These are phyloP conservation scores for Pristionchus entomophagus DNA, from an alignment of 2,888 invertebrate genomes.

Conservation along the genomic window DNA sequence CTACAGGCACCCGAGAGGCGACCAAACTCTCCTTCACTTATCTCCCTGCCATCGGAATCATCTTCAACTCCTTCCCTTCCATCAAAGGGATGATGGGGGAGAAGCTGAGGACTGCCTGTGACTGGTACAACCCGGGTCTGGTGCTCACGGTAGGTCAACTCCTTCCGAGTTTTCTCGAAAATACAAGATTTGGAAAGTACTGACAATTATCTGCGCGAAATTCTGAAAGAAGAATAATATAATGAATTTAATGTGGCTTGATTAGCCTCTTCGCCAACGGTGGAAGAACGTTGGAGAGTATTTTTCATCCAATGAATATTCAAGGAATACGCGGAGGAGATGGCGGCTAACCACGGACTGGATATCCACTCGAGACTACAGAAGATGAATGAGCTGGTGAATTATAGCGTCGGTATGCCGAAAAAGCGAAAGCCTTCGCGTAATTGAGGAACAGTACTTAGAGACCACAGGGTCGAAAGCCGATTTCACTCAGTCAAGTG, in stretches of 20 bases:
- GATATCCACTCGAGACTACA: conserved; percentile 21
- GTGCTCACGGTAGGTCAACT: background rate
- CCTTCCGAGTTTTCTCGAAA: too few species aligned
- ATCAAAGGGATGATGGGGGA: conserved; percentile 14
- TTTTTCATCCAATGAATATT: background rate
- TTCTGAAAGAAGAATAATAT: too few species aligned
- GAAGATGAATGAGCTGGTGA: conserved; percentile 39
- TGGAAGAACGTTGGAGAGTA: too few species aligned
- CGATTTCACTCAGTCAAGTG: too few species aligned
- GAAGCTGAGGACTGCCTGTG: conserved; percentile 36
- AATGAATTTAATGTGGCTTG: too few species aligned
- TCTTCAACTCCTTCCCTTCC: conserved; percentile 28
- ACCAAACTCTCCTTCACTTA: conserved; percentile 37
- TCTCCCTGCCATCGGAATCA: conserved; percentile 27
- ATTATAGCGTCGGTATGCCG: too few species aligned
- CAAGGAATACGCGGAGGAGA: conserved; percentile 43
- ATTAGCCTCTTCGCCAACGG: too few species aligned
- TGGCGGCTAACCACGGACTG: conserved; percentile 29
- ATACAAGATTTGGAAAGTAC: too few species aligned
- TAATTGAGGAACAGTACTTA: too few species aligned
- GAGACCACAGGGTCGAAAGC: too few species aligned
- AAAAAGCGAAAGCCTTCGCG: too few species aligned
- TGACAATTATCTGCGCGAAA: too few species aligned
- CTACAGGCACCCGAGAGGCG: background rate
- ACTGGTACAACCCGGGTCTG: conserved; percentile 41